phyloP scores from a whole-genome alignment of 2,888 invertebrate genomes.

The Aphodius sticticus region DNA sequence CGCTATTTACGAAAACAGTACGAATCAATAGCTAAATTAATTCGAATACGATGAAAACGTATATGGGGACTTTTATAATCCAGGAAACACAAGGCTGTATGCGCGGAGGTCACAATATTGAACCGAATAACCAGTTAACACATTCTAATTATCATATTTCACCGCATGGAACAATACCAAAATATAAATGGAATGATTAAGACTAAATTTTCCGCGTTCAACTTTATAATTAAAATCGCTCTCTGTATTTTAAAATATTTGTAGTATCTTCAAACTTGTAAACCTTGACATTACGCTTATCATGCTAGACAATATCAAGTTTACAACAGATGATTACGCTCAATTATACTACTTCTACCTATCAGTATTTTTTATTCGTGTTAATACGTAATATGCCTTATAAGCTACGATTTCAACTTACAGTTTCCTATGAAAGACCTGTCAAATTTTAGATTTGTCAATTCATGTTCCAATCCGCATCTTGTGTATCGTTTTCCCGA shows the following conservation, averaged over 20 bases:
- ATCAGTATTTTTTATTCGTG: background rate
- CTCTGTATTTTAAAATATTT: no score
- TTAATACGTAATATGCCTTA: background rate
- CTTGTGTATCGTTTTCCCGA: slow-evolving; percentile 5
- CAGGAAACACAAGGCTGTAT: background rate
- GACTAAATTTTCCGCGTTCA: no score
- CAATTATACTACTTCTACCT: background rate
- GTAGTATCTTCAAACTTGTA: background rate
- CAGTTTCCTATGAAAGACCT: slow-evolving; percentile 14
- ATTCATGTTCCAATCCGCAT: slow-evolving; percentile 15
- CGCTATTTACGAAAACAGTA: background rate
- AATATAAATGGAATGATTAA: background rate
- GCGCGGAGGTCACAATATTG: background rate
- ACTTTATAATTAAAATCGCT: no score
- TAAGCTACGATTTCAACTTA: background rate
- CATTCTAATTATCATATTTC: background rate
- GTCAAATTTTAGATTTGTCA: slow-evolving; percentile 13
- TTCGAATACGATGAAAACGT: background rate
- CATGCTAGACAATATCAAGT: background rate
- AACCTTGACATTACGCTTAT: background rate
- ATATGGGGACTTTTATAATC: background rate
- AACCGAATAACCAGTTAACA: background rate
- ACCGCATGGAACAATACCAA: background rate
- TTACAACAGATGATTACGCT: background rate
- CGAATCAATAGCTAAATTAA: background rate